phyloP scores from a whole-genome alignment of 1,140 invertebrate genomes.

The Drosophila miranda region DNA sequence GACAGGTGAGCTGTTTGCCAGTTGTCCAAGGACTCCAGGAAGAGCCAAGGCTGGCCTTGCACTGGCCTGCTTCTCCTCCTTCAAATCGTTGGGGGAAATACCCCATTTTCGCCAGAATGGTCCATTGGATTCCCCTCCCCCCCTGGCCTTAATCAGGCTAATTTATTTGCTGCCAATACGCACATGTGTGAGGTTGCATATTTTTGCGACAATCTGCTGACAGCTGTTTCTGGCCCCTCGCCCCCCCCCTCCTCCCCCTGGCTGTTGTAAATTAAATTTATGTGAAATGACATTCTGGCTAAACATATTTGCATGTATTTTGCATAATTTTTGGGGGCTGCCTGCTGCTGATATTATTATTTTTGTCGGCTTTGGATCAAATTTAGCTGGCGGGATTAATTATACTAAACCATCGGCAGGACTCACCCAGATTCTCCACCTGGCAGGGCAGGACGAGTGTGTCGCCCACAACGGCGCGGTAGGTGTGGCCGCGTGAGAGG shows the following conservation, averaged over 20 bases:
- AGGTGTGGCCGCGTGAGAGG: constrained; percentile 88
- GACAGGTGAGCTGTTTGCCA: not conserved
- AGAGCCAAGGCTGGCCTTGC: too few relatives aligned
- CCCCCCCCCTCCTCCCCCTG: constrained; percentile 5
- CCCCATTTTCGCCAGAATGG: too few relatives aligned
- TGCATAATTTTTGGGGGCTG: constrained; percentile 51
- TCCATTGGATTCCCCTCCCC: too few relatives aligned
- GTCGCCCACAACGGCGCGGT: constrained; percentile 88
- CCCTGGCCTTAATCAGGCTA: constrained; percentile 53
- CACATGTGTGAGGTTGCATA: constrained; percentile 39
- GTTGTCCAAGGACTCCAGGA: too few relatives aligned
- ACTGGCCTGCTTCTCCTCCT: too few relatives aligned
- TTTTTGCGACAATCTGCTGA: constrained; percentile 62
- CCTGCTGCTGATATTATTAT: constrained; percentile 27
- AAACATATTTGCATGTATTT: constrained; percentile 72
- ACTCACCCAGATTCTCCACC: constrained; percentile 89
- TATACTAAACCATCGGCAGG: constrained; percentile 37
- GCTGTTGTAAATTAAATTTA: constrained; percentile 68
- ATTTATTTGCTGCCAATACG: constrained; percentile 53
- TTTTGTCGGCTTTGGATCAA: constrained; percentile 30
- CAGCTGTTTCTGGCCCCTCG: constrained; percentile 57
- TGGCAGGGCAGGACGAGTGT: constrained; percentile 89
- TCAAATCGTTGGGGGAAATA: too few relatives aligned
- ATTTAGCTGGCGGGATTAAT: constrained; percentile 62
- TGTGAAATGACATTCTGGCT: constrained; percentile 70